Base-by-base conservation (phyloP, 1,140 invertebrate species). In the Drosophila athabasca region DNA sequence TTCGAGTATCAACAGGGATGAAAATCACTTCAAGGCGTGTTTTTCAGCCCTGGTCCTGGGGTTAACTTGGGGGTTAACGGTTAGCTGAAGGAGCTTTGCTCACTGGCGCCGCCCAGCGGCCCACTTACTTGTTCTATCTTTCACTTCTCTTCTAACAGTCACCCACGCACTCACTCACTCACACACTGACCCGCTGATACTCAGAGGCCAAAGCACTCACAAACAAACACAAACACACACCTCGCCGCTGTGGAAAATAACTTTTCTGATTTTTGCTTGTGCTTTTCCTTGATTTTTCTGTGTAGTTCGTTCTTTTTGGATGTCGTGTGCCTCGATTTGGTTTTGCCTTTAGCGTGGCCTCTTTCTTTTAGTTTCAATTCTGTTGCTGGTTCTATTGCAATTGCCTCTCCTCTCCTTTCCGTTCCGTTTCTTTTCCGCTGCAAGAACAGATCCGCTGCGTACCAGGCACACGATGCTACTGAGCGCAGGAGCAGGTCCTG, bases 381-480 rank as follows among this genome's bases (percentile, higher is more conserved):
- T 41, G 29, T 39, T 5, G 29, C 22, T 45, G 22, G 5, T 61
- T 29, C 35, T 13, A 39, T 39, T 39, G 11, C 35, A 5, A 39
- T 39, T 13, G 35, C 3, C 11, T 13, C 9, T 39, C 3, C 35
- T 39, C 3, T 39, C 4, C 19, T 6, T 49, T 49, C 39, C 9
- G 24, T 17, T 8, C 11, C 7, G 11, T 44, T 29, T 52, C 24
- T 24, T 45, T 29, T 57, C n/a, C 35, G 24, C 24, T 54, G 51
- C 61, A 68, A 81, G 74, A 78, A 62, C 65, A 87, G 83, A 87
- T 77, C 82, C 83, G 83, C 70, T 82, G 62, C 75, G 74, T 78
- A 62, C 70, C 66, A 87, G 73, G 83, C 75, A 79, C 83, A 66
- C 78, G 79, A 88, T 88, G 82, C 70, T 87, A 82, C 82, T 87